phyloP scores from a whole-genome alignment of 2,888 invertebrate genomes.

The Zhengitettix transpicula region DNA sequence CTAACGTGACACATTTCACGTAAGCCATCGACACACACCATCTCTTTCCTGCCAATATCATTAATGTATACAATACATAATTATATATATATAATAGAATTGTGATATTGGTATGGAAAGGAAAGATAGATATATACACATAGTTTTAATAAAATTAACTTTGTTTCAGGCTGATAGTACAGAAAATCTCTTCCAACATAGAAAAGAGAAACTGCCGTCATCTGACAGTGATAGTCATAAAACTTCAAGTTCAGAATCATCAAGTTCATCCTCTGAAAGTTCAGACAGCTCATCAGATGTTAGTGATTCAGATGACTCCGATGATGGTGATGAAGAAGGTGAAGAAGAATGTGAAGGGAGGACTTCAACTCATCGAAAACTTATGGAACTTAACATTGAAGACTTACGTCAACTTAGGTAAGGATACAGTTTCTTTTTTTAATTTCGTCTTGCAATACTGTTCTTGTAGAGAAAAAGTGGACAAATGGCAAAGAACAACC shows the following conservation, averaged over 20 bases:
- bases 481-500: too few species aligned
- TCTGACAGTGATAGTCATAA: constrained; percentile 3
- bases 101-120: too few species aligned
- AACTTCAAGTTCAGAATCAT: constrained; percentile 4
- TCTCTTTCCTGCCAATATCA: too few species aligned
- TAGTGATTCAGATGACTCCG: constrained; percentile 1
- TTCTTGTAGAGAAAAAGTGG: too few species aligned
- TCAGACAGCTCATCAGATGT: constrained; percentile 7
- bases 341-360: neutral
- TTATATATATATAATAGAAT: too few species aligned
- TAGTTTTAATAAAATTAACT: neutral
- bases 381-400: neutral
- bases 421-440: neutral
- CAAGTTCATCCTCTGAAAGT: constrained; percentile 1
- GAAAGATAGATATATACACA: too few species aligned
- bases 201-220: neutral
- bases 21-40: too few species aligned
- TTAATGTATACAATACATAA: too few species aligned
- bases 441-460: too few species aligned
- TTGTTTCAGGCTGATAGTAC: neutral
- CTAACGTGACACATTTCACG: too few species aligned
- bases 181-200: neutral
- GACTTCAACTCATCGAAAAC: neutral
- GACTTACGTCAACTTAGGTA: constrained; percentile 1
- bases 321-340: neutral